phyloP scores from a whole-genome alignment of 35 echinoderm and acorn worm genomes.

The Lytechinus pictus region DNA sequence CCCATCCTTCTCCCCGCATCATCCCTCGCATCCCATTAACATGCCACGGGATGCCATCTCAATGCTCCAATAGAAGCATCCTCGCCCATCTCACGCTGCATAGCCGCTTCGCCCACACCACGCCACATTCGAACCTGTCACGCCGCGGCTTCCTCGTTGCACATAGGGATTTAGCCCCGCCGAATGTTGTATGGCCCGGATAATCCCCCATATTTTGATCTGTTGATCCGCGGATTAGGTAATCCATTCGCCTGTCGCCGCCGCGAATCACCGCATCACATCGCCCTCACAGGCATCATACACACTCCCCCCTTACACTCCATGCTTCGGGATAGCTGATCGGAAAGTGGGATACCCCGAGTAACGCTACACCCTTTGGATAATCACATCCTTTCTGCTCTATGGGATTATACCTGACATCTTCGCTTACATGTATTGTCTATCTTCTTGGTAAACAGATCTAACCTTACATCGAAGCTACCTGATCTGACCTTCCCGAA shows the following conservation, averaged over 20 bases:
- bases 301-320: background rate
- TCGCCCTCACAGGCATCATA: background rate
- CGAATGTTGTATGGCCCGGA: background rate
- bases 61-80: background rate
- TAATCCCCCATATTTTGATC: background rate
- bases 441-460: constrained; percentile 2
- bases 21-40: background rate
- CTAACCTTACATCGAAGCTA: background rate
- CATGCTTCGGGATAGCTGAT: background rate
- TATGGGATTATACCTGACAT: constrained; percentile 12
- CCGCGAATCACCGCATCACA: background rate
- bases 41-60: constrained; percentile 3
- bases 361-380: background rate
- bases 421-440: constrained; percentile 9
- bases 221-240: constrained; percentile 23
- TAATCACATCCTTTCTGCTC: background rate
- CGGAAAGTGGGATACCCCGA: background rate
- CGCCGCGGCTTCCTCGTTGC: background rate
- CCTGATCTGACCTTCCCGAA: background rate
- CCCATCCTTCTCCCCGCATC: background rate
- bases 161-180: constrained; percentile 10
- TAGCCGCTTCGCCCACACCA: background rate
- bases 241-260: constrained; percentile 27
- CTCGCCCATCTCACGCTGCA: background rate
- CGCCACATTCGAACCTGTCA: background rate